Evolutionary conservation across 2,888 invertebrate species (phyloP), one percentile per base, ranked within the genome.

Genomic region (Drosophila crucigera): DNA sequence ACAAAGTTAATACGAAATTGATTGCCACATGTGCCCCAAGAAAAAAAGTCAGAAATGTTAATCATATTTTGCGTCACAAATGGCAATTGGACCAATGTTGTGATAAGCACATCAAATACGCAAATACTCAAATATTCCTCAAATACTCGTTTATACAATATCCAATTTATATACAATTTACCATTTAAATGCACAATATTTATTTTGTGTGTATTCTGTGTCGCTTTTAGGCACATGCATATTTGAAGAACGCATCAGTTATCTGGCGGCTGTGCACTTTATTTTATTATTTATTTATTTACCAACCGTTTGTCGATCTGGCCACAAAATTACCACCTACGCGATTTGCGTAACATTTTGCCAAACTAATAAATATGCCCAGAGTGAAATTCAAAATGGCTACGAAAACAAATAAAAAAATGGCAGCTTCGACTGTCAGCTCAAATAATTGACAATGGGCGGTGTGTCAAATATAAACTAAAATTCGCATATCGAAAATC

Each of bases 301-400:
- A 90, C 87, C 73, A 73, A 86, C 78, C 74, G 68, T 84, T 84
- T 84, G 76, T 68, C 69, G 70, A 49, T 43, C 68, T 69, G 85
- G 85, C 90, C 88, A 82, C 84, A 89, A 89, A 82, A 89, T 84
- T 84, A 88, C 84, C 88, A 84, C 90, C 90, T 90, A 25, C 25
- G 78, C 76, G 67, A 58, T 72, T 58, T 68, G 71, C 49, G 35
- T 52, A 53, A 22, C 73, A 63, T 60, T 76, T 65, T 63, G 67
- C 68, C 71, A 78, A 82, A 78, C 83, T 75, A 74, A 90, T 88
- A 85, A 85, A 88, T 90, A 39, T 72, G 61, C 11, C 43, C 56
- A 58, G 1, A 22, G 53, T 52, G 41, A 25, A 22, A 9, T 35
- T 33, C 53, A 22, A 14, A n/a, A n/a, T 14, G 25, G 16, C 16